These are phyloP conservation scores for Falco biarmicus DNA, from an alignment of 2,797 vertebrate genomes.

Conservation along the genomic window DNA sequence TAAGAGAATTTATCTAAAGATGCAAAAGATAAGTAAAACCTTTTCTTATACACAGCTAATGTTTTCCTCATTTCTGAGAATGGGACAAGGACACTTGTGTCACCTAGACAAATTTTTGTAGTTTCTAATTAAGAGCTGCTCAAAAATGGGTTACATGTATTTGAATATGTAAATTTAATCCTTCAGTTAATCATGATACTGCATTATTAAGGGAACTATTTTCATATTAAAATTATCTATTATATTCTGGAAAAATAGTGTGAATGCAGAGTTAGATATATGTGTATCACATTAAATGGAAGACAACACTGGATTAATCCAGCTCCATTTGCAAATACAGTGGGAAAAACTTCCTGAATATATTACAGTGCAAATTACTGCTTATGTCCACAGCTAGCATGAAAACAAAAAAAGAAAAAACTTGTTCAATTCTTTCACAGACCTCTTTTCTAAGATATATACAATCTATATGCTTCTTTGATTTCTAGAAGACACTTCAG, in stretches of 20 bases:
- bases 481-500: neutral
- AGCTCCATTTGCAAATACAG: neutral
- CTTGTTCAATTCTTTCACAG: neutral
- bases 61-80: neutral
- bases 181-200: neutral
- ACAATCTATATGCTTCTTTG: neutral
- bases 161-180: neutral
- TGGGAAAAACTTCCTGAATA: neutral
- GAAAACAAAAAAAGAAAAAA: neutral
- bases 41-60: neutral
- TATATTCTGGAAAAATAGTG: neutral
- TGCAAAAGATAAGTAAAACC: neutral
- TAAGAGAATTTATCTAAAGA: neutral
- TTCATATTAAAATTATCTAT: neutral
- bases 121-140: neutral
- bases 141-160: neutral
- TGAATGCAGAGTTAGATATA: neutral
- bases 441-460: neutral
- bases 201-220: neutral
- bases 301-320: neutral
- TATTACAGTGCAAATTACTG: neutral
- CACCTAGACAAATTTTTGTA: neutral
- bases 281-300: neutral
- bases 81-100: neutral
- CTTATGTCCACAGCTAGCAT: neutral